Conservation (phyloP, 2,113 vertebrate genomes). For the Acinonyx jubatus region DNA sequence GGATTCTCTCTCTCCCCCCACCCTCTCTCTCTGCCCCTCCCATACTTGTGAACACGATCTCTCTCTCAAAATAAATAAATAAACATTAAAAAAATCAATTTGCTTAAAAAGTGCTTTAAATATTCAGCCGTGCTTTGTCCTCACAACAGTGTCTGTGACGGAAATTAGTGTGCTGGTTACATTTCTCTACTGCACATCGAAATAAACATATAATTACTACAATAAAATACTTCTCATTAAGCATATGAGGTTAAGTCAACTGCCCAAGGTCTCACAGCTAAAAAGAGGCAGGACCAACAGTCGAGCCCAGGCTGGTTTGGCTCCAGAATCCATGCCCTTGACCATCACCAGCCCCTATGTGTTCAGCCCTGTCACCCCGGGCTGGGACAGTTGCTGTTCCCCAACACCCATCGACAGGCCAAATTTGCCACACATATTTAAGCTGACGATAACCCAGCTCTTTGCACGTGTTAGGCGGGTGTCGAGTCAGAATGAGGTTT, state of each 20-base stretch:
- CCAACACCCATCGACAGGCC: fast-evolving
- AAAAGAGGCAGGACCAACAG: not conserved
- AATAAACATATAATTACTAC: not conserved
- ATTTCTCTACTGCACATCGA: not conserved
- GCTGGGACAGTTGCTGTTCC: not conserved
- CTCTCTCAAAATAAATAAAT: no score
- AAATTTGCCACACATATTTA: not conserved
- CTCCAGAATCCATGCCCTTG: not conserved
- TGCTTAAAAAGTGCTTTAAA: not conserved
- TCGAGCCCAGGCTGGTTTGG: not conserved
- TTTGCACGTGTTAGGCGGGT: not conserved
- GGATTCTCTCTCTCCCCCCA: no score
- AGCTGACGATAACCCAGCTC: not conserved
- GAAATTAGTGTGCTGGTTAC: not conserved
- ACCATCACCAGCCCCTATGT: not conserved
- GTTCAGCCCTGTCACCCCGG: not conserved
- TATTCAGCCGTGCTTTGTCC: not conserved
- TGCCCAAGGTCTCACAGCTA: not conserved
- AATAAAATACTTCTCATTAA: not conserved
- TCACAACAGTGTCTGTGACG: not conserved
- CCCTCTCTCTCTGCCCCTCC: no score
- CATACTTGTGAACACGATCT: no score
- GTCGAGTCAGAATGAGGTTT: not conserved
- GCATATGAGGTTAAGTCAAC: not conserved
- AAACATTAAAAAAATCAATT: not conserved